Evolutionary conservation across 2,888 invertebrate species (phyloP), one percentile per base, ranked within the genome.

Genomic region (Plebejus melissa): DNA sequence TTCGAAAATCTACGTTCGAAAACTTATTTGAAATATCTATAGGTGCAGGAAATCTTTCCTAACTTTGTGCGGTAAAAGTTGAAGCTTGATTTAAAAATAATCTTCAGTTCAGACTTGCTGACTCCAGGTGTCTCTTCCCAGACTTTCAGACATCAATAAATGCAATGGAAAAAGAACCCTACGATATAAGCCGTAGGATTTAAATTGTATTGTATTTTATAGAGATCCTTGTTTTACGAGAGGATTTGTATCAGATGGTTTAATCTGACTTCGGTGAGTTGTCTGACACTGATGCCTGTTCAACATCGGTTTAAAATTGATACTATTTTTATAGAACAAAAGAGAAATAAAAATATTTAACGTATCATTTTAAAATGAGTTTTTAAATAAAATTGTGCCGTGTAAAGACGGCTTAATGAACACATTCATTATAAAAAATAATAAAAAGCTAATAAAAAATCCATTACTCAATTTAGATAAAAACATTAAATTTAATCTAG

Each of bases 21-120:
- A 58, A 58, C 22, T 58, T 58, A 28, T 60, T 22, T 60, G 7
- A 60, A 22, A 60, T 22, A 60, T 60, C 6, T 58, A 58, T 22
- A 54, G 58, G n/a, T 13, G n/a, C 2, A 58, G 22, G 28, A 60
- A 60, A 36, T 65, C 13, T 32, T 65, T 65, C 32, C 65, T 85
- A 82, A 83, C 82, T 82, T 81, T 84, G 83, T 82, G 83, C 80
- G 82, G 13, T 65, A 65, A 78, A 80, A 79, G 82, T 82, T 82
- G 80, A 82, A 82, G 81, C 81, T 81, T 78, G 83, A 84, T 84
- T 87, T 88, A 87, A 89, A 88, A 88, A 89, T 89, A 90, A 86
- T 84, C 82, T 82, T 79, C 78, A 75, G 83, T 84, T 76, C 78
- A 84, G 86, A 86, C 86, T 87, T 81, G 82, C 80, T 82, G 85